These are phyloP conservation scores for Probosciger aterrimus DNA, from an alignment of 2,113 vertebrate genomes.

Conservation along the genomic window DNA sequence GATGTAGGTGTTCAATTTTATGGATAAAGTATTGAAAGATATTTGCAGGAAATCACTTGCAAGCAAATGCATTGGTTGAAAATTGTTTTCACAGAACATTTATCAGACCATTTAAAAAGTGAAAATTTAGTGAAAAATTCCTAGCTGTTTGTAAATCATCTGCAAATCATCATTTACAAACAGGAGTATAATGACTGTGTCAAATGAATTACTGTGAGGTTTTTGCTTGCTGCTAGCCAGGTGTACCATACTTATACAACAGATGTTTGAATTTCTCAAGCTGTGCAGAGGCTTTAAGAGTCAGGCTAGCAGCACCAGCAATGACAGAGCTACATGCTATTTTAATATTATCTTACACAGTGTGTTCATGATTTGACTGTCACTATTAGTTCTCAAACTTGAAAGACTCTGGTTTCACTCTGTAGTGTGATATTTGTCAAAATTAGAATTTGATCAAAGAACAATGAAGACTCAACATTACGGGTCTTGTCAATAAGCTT, in stretches of 20 bases:
- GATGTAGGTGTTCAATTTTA: conserved; percentile 52
- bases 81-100: conserved; percentile 64
- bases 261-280: conserved; percentile 54
- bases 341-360: not conserved
- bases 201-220: conserved; percentile 41
- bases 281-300: conserved; percentile 1
- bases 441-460: not conserved
- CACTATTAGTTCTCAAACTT: not conserved
- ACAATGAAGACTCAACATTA: not conserved
- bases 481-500: not conserved
- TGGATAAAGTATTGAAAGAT: conserved; percentile 56
- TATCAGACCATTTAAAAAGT: conserved; percentile 60
- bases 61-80: conserved; percentile 47
- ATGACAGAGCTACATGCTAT: not conserved
- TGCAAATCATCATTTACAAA: conserved; percentile 67
- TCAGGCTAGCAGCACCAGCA: not conserved
- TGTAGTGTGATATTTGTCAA: not conserved
- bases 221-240: conserved; percentile 51
- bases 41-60: conserved; percentile 42
- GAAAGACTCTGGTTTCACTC: not conserved
- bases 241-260: conserved; percentile 32
- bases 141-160: conserved; percentile 63
- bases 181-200: conserved; percentile 50
- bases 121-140: conserved; percentile 68
- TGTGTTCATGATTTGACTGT: not conserved